These are phyloP conservation scores for Pangasius krempfi DNA, from an alignment of 2,797 vertebrate genomes.

Conservation along the genomic window DNA sequence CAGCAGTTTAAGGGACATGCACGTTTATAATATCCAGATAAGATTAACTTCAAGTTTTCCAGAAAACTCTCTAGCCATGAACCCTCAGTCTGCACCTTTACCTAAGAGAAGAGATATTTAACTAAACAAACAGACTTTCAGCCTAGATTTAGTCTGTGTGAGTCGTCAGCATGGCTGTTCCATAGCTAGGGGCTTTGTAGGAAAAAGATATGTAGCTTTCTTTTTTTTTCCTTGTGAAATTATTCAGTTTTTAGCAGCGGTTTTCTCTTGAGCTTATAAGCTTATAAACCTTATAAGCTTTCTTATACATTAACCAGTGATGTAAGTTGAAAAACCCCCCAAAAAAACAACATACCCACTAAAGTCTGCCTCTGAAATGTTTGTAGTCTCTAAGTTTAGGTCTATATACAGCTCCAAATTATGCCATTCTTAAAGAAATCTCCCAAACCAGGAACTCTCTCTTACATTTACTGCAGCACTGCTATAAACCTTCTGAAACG, in stretches of 20 bases:
- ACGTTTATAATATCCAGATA: neutral
- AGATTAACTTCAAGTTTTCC: neutral
- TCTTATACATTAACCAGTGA: neutral
- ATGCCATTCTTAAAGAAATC: neutral
- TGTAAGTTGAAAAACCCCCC: too few species aligned
- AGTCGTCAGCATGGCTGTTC: neutral
- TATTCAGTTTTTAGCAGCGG: neutral
- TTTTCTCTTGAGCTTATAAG: too few species aligned
- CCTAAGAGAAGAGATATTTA: neutral
- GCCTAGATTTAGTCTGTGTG: neutral
- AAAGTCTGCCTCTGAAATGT: neutral
- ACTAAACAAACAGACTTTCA: neutral
- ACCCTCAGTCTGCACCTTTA: neutral
- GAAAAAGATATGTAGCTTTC: too few species aligned
- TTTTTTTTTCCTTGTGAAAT: neutral
- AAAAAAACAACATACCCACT: neutral
- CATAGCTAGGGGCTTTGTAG: neutral
- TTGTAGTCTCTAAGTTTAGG: neutral
- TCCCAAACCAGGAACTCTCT: neutral
- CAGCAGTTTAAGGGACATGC: neutral
- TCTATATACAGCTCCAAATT: neutral
- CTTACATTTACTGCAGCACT: neutral
- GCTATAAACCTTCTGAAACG: neutral
- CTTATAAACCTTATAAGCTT: neutral
- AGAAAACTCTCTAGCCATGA: neutral